Base-by-base conservation (phyloP, 2,888 invertebrate species). In the Trissolcus japonicus region DNA sequence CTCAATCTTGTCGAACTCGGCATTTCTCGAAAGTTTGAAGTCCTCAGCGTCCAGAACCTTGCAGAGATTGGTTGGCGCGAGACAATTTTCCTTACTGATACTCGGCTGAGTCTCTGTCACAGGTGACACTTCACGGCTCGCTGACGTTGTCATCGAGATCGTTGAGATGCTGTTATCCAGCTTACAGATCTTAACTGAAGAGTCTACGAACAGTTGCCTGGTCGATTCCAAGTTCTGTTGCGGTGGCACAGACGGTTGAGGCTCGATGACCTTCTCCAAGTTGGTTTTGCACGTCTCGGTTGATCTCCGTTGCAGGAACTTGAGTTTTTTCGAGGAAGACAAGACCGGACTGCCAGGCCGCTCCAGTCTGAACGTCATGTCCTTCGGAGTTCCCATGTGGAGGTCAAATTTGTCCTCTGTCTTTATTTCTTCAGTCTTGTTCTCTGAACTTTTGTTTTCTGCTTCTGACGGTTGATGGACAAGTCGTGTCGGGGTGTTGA, bases 151-250 rank as follows among this genome's bases (percentile, higher is more conserved):
- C 46, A 55, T 51, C 0, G 72, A 77, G 40, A 72, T 73, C 14
- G 68, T 62, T 6, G 72, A 73, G 3, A 73, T 48, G 29, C 67
- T 65, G 16, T 72, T 77, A 48, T 68, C 56, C 29, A 77, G 7
- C 56, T 68, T 63, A 11, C 51, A 60, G 13, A 60, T 57, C 16
- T 72, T 59, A 7, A 11, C 16, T 4, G 67, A 69, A 48, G 79
- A 76, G 14, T 71, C 78, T 6, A 73, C 69, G 4, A 59, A 54
- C 0, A 69, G 57, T 63, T 83, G 79, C 25, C 83, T 79, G 1
- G 85, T 84, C 4, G 84, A 84, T 54, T 86, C 84, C 57, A 85
- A 78, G 25, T 82, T 77, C 81, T 82, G 61, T n/a, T 19, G 56
- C 6, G 21, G 19, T n/a, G n/a, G 46, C 48, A 55, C 57, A 4